Conservation (phyloP, 2,113 vertebrate genomes). For the Microcebus tavaratra region DNA sequence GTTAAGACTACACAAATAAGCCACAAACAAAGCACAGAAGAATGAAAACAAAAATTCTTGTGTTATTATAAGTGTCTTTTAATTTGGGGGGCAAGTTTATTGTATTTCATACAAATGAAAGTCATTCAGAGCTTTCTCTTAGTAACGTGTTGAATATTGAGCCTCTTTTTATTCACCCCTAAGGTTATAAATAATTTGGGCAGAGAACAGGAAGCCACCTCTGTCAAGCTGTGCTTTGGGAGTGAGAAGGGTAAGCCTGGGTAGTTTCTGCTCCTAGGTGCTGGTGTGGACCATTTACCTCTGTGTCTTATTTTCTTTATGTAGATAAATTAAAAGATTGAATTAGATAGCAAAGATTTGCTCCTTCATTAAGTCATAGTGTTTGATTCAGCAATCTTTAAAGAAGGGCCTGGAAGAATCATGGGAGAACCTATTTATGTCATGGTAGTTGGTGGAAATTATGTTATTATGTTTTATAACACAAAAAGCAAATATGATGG, state of each 20-base stretch:
- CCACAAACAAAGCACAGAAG: neutral
- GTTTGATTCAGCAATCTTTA: neutral
- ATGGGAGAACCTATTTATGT: neutral
- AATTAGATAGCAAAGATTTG: neutral
- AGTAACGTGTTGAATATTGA: neutral
- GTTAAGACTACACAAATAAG: neutral
- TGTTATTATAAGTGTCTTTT: neutral
- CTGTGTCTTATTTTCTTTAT: neutral
- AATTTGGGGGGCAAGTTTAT: neutral
- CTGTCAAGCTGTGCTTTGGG: fast-evolving
- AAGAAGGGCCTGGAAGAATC: neutral
- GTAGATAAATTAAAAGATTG: neutral
- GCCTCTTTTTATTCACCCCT: neutral
- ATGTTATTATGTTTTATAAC: neutral
- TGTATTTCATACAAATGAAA: neutral
- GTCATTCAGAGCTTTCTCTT: neutral
- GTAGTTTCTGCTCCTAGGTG: neutral
- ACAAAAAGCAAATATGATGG: neutral
- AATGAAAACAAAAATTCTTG: neutral
- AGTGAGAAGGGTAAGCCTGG: no score
- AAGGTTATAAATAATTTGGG: neutral
- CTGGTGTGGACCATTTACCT: neutral
- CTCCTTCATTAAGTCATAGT: neutral
- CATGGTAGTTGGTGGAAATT: neutral
- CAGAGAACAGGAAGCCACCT: fast-evolving